Conservation (phyloP, 2,797 vertebrate genomes). For the Crenuchus spilurus region DNA sequence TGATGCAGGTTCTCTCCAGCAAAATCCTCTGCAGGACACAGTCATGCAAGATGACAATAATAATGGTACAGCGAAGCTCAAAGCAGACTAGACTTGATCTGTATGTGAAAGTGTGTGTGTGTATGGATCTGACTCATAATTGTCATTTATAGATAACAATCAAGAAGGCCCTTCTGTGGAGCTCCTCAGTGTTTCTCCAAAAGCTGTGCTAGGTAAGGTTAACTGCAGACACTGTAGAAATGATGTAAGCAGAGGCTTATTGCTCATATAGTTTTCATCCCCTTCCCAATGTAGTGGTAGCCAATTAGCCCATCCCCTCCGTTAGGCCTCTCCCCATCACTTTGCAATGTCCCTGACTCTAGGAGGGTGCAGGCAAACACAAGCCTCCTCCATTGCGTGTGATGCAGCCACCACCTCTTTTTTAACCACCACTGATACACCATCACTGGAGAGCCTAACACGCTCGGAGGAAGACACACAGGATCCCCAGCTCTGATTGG, state of each 20-base stretch:
- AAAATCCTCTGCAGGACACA: slow-evolving; percentile 57
- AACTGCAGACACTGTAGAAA: neutral
- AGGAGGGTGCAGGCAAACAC: too few relatives aligned
- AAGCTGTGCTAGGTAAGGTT: slow-evolving; percentile 80
- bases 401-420: too few relatives aligned
- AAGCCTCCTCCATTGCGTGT: too few relatives aligned
- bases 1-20: slow-evolving; percentile 60
- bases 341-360: too few relatives aligned
- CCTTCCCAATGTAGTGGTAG: too few relatives aligned
- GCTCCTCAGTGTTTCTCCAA: slow-evolving; percentile 82
- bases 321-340: too few relatives aligned
- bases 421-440: too few relatives aligned
- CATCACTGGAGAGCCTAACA: too few relatives aligned
- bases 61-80: slow-evolving; percentile 64
- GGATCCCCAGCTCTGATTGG: too few relatives aligned
- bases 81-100: neutral
- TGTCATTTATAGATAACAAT: slow-evolving; percentile 24
- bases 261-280: too few relatives aligned
- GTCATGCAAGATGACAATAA: slow-evolving; percentile 55
- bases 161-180: slow-evolving; percentile 71
- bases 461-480: too few relatives aligned
- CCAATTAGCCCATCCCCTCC: too few relatives aligned
- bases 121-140: neutral
- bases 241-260: neutral
- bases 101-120: neutral